Base-by-base conservation (phyloP, 1,140 invertebrate species). In the Bombus confusus region DNA sequence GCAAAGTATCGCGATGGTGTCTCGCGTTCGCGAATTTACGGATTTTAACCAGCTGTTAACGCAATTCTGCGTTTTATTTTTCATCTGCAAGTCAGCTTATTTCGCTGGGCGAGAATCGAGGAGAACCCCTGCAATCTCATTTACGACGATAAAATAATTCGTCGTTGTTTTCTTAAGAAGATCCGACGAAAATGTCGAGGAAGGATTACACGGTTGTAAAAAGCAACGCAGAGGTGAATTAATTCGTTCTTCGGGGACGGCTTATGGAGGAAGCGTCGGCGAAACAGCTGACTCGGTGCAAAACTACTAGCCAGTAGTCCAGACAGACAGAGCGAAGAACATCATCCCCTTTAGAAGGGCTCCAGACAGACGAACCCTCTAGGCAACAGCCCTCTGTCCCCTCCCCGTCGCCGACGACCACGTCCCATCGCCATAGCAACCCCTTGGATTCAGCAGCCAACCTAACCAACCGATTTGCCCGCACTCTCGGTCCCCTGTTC, bases 351-450 rank as follows among this genome's bases (percentile, higher is more conserved):
- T 91, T 89, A 91, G 87, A 88, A 81, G 87, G 88, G 90, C 86
- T 91, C 87, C 92, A 92, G 92, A 93, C 91, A 90, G 91, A 91
- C 88, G 90, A 90, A 88, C 88, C 86, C 90, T 90, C 88, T 59
- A 85, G 83, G 87, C 82, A 80, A 78, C 76, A 73, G 78, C 77
- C 72, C 89, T 82, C 66, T 62, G 57, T 73, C 69, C 72, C 74
- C 59, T 81, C 52, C 81, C 79, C 81, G n/a, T n/a, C 52, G 77
- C 74, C 82, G 81, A 47, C 69, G 71, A 80, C 83, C 78, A n/a
- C n/a, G 86, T 84, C 62, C 81, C 85, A 93, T 94, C 87, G 90
- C 84, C 93, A 94, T 94, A 93, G 93, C 93, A 94, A 94, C 93
- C 93, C 93, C 93, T 89, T 78, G 84, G 83, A 90, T 88, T 85